Evolutionary conservation across 37 sponge, comb jelly and placozoan genomes (phyloP).

Genomic region (Petrosia ficiformis): DNA sequence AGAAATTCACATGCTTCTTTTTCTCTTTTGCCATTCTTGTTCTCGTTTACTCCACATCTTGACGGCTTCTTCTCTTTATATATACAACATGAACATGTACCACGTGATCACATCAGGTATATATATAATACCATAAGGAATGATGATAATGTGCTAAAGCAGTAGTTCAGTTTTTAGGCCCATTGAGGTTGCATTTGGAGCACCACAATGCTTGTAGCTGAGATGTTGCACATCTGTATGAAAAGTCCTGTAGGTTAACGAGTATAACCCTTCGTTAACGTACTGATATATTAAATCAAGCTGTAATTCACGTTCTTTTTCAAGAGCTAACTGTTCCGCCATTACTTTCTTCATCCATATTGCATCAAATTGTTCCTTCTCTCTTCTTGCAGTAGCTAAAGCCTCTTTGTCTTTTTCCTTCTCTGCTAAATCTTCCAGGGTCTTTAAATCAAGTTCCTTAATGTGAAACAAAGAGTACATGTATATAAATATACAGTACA

Average conservation of each 20-base stretch:
- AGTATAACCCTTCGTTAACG: neutral
- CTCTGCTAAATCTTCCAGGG: slow-evolving; percentile 66
- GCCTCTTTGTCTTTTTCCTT: slow-evolving; percentile 60
- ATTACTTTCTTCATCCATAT: slow-evolving; percentile 91
- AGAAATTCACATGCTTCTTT: slow-evolving; percentile 76
- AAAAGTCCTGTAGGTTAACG: too few species aligned
- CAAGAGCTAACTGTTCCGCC: slow-evolving; percentile 81
- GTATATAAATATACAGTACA: neutral
- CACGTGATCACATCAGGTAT: neutral
- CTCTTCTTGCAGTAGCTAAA: slow-evolving; percentile 60
- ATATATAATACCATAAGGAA: neutral
- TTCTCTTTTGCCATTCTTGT: slow-evolving; percentile 90
- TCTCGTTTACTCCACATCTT: slow-evolving; percentile 86
- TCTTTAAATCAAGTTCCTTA: slow-evolving; percentile 85
- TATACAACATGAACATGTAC: neutral
- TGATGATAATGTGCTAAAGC: too few species aligned
- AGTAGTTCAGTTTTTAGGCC: too few species aligned
- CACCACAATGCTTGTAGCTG: too few species aligned
- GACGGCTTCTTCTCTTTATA: slow-evolving; percentile 84
- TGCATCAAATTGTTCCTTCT: slow-evolving; percentile 82
- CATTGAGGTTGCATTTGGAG: too few species aligned
- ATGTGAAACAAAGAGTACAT: neutral
- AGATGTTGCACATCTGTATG: too few species aligned
- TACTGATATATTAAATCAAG: slow-evolving; percentile 81
- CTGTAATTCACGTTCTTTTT: slow-evolving; percentile 86